Conservation (phyloP, 2,888 invertebrate species). For the Limnephilus rhombicus region DNA sequence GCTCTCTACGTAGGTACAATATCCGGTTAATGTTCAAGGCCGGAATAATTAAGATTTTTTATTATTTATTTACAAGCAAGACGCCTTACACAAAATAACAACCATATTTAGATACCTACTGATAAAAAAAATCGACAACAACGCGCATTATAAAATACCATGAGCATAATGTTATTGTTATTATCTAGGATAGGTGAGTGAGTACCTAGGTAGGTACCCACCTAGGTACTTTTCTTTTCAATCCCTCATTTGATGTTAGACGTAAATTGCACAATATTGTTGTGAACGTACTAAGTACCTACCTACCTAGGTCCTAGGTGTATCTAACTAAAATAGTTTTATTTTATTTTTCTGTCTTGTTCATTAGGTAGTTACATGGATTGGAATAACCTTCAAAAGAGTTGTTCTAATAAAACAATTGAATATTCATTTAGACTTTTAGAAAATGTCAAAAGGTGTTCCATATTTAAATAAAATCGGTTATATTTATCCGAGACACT, state of each 20-base stretch:
- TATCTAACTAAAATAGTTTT: no score
- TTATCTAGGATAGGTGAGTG: neutral
- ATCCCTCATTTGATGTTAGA: neutral
- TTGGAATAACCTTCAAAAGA: no score
- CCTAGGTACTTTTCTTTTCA: neutral
- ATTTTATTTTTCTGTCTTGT: neutral
- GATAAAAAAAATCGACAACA: neutral
- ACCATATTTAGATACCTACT: neutral
- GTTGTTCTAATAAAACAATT: no score
- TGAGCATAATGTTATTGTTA: neutral
- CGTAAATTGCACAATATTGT: neutral
- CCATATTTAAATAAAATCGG: no score
- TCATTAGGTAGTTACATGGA: no score
- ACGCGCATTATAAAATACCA: neutral
- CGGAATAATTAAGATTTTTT: neutral
- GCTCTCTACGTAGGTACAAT: neutral
- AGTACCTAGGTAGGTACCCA: neutral
- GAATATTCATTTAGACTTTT: no score
- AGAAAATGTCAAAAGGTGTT: no score
- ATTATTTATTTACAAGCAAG: neutral
- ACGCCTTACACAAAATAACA: neutral
- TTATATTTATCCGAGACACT: no score
- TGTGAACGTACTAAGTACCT: no score
- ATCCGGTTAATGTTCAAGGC: constrained; percentile 1
- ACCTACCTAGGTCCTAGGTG: no score